Evolutionary conservation across 2,113 vertebrate species (phyloP).

Genomic region (Cottus gobio): DNA sequence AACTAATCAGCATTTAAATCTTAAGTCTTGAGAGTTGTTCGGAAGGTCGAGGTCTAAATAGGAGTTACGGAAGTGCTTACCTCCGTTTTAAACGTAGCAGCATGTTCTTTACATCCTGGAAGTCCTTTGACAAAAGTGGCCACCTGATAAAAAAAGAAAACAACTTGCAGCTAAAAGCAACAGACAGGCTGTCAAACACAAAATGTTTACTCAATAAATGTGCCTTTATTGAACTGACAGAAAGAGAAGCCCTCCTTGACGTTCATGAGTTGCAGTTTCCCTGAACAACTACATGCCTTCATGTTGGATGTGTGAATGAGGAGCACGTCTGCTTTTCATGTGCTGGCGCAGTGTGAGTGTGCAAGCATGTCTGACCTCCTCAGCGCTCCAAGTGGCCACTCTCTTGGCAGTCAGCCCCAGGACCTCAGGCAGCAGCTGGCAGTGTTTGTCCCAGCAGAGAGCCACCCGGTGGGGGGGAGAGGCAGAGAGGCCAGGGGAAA

Average conservation of each 20-base stretch:
- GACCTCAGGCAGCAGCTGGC: conserved; percentile 91
- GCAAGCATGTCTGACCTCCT: conserved; percentile 85
- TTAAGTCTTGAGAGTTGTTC: too few relatives aligned
- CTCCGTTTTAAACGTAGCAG: conserved; percentile 90
- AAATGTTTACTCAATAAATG: neutral
- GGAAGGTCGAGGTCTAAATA: neutral
- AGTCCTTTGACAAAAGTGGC: conserved; percentile 88
- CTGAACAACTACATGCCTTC: conserved; percentile 37
- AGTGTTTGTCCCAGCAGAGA: conserved; percentile 93
- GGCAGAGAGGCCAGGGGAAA: conserved; percentile 87
- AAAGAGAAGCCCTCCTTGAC: conserved; percentile 10
- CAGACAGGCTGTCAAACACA: neutral
- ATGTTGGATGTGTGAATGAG: conserved; percentile 28
- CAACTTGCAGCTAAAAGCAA: neutral
- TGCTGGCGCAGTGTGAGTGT: conserved; percentile 18
- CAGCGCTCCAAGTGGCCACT: conserved; percentile 90
- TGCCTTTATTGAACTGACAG: conserved; percentile 6
- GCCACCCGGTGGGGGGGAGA: conserved; percentile 87
- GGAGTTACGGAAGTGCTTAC: conserved; percentile 71
- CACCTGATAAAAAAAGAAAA: conserved; percentile 80
- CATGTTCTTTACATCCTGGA: conserved; percentile 91
- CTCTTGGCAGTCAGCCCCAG: conserved; percentile 89
- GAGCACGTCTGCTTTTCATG: conserved; percentile 41
- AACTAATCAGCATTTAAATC: neutral
- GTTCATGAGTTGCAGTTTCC: conserved; percentile 8